phyloP scores from a whole-genome alignment of 2,113 vertebrate species.

The Manacus vitellinus region DNA sequence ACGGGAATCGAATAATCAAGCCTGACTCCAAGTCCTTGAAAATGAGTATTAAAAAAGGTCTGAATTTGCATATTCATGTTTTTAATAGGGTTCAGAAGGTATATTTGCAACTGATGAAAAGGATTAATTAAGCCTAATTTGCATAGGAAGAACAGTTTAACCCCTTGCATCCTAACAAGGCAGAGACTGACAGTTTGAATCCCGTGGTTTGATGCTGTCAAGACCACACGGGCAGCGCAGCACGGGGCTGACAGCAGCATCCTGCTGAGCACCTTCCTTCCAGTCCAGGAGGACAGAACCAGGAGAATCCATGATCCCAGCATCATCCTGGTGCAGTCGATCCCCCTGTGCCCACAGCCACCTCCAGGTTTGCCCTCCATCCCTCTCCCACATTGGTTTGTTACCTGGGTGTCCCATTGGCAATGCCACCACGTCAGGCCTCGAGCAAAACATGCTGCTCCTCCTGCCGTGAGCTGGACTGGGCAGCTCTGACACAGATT shows the following conservation, averaged over 20 bases:
- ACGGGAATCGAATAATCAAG: constrained; percentile 82
- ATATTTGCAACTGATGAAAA: constrained; percentile 81
- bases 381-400: neutral
- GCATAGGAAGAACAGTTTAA: constrained; percentile 75
- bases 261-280: neutral
- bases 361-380: neutral
- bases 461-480: neutral
- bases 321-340: rapidly evolving
- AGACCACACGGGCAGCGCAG: rapidly evolving
- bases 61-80: constrained; percentile 84
- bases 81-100: constrained; percentile 82
- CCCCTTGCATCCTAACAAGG: constrained; percentile 45
- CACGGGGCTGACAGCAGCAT: neutral
- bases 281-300: neutral
- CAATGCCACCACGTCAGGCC: neutral
- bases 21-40: constrained; percentile 78
- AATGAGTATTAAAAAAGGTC: constrained; percentile 80
- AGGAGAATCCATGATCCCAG: neutral
- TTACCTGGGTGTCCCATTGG: rapidly evolving
- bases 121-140: constrained; percentile 82
- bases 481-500: neutral
- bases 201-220: neutral
- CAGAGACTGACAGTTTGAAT: neutral
- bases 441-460: neutral
- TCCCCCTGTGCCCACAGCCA: neutral